phyloP scores from a whole-genome alignment of 2,113 vertebrate genomes.

The Spermophilus dauricus region DNA sequence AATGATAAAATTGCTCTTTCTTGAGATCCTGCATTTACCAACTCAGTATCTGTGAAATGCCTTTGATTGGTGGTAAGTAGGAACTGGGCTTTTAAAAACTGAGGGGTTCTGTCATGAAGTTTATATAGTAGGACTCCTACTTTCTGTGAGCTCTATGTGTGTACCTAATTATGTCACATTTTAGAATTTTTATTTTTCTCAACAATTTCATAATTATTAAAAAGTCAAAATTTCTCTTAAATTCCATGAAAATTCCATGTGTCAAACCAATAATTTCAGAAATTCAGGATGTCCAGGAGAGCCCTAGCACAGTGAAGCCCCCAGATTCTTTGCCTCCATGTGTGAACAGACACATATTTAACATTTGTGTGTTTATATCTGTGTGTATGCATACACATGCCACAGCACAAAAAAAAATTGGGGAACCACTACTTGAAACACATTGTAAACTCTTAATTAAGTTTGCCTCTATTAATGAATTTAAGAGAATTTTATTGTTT shows the following conservation, averaged over 20 bases:
- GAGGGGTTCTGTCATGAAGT: not conserved
- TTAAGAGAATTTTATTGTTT: not conserved
- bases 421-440: not conserved
- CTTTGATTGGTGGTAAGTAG: not conserved
- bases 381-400: rapidly evolving
- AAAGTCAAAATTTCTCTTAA: not conserved
- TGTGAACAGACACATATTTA: not conserved
- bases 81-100: not conserved
- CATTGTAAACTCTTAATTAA: not conserved
- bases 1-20: not conserved
- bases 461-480: not conserved
- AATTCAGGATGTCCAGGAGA: not conserved
- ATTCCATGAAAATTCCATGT: not conserved
- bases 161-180: not conserved
- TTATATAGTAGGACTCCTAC: not conserved
- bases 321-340: not conserved
- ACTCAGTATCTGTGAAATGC: not conserved
- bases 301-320: not conserved
- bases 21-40: rapidly evolving
- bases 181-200: not conserved
- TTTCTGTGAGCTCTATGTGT: not conserved
- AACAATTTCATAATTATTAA: not conserved
- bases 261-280: not conserved
- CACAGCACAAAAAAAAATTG: not conserved
- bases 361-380: not conserved